Percentiles rank a stretch among this genome's conserved stretches.
These are phyloP conservation scores for Sanderia malayensis DNA, from an alignment of 30 jellyfish, hydroid and myxozoan species.

Conservation along the genomic window DNA sequence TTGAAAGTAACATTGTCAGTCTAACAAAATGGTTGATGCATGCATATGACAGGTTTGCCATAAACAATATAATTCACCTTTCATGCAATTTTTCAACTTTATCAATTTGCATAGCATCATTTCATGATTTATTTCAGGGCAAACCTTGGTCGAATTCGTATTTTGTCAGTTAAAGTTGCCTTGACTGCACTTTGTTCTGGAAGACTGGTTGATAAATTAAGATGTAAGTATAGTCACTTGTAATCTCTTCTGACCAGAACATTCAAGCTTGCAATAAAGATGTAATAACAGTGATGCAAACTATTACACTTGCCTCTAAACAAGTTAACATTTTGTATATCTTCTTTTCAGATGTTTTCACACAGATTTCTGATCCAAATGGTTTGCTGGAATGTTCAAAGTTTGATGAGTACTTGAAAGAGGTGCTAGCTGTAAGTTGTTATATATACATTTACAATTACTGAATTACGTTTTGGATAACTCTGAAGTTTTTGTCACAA, in stretches of 20 bases:
- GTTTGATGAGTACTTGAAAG: constrained; percentile 67
- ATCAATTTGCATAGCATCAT: no score
- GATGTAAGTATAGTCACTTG: constrained; percentile 62
- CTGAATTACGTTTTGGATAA: no score
- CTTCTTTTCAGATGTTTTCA: constrained; percentile 62
- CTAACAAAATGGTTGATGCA: constrained; percentile 97
- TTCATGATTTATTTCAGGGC: no score
- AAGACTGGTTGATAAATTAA: constrained; percentile 84
- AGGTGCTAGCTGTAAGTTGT: constrained; percentile 63
- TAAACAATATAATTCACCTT: no score
- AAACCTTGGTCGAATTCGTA: constrained; percentile 72
- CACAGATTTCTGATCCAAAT: constrained; percentile 78
- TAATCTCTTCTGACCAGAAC: not conserved
- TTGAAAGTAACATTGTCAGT: constrained; percentile 73
- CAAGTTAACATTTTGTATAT: not conserved
- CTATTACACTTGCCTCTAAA: not conserved
- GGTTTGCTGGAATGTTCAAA: constrained; percentile 64
- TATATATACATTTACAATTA: not conserved
- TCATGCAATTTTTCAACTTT: no score
- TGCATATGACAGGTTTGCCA: constrained; percentile 79
- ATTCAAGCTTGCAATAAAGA: not conserved
- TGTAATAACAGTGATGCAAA: no score
- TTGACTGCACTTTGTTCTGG: constrained; percentile 92
- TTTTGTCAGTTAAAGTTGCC: constrained; percentile 83
- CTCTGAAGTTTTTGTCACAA: no score